Evolutionary conservation across 2,113 vertebrate species (phyloP), one percentile per base, ranked within the genome.

Genomic region (Tyto alba): DNA sequence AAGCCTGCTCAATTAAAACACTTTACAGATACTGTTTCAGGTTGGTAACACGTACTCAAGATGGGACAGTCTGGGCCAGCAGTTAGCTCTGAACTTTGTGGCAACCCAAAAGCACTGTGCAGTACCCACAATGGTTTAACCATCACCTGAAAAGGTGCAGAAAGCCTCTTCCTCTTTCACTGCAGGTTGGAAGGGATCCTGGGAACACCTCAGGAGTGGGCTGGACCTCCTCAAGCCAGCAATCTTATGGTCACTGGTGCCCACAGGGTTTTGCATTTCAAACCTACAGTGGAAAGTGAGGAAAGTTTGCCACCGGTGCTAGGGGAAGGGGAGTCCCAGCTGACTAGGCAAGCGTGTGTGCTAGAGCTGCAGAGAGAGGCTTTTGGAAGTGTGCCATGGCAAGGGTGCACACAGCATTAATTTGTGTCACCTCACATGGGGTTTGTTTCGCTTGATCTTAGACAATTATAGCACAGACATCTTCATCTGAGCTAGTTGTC

Each of bases 401-500:
- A 66, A 91, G 50, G 71, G 62, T 50, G 57, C 57, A 29, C 48
- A 21, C 3, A 1, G 16, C 30, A 82, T 71, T 64, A 78, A 82
- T 93, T 85, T 52, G 88, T 63, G 82, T 73, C 90, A 63, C 82
- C 41, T 55, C 90, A 50, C 50, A 47, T 0, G 9, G 87, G 77
- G 81, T 69, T 91, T 2, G 0, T 91, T 91, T 93, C 69, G 21
- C 57, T 75, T 89, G 34, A 32, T 91, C 57, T 73, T 69, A 75
- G 74, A 40, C 73, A 93, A 45, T 91, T 82, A 87, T 15, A 96
- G 73, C 34, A 36, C 74, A 79, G 74, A 88, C 77, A 66, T 82
- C 84, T 94, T 95, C 52, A 79, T 91, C 89, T 68, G 69, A 88
- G 30, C 48, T 85, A 73, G 53, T 7, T 96, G 93, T 73, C 85